Conservation (phyloP, 2,888 invertebrate genomes). For the Drepanosiphum platanoidis region DNA sequence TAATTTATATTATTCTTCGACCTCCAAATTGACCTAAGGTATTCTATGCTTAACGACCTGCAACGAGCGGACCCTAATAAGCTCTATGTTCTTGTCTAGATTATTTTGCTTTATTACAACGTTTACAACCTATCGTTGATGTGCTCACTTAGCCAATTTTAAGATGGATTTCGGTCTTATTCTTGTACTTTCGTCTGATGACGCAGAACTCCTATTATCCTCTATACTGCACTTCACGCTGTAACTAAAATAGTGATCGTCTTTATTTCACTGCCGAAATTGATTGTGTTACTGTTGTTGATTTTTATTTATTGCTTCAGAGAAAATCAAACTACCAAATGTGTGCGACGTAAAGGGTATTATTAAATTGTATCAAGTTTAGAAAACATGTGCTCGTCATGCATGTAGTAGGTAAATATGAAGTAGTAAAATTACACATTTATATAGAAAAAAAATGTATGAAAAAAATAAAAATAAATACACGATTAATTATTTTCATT, state of each 20-base stretch:
- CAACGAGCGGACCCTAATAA: conserved; percentile 56
- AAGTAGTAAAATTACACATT: conserved; percentile 9
- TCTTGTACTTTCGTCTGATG: conserved; percentile 51
- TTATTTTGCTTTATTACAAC: conserved; percentile 56
- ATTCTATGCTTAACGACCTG: conserved; percentile 54
- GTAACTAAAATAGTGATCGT: conserved; percentile 56
- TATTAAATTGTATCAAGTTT: conserved; percentile 10
- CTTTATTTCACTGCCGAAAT: conserved; percentile 38
- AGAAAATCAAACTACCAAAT: conserved; percentile 14
- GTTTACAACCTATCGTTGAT: conserved; percentile 59
- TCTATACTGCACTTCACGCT: conserved; percentile 60
- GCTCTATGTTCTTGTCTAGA: conserved; percentile 58
- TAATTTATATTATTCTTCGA: conserved; percentile 34
- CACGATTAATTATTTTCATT: neutral
- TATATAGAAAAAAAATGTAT: conserved; percentile 1
- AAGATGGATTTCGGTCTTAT: conserved; percentile 59
- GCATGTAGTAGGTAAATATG: conserved; percentile 38
- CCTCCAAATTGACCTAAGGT: conserved; percentile 45
- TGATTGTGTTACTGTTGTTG: neutral
- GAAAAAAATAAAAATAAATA: neutral
- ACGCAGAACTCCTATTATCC: conserved; percentile 53
- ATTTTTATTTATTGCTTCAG: conserved; percentile 7
- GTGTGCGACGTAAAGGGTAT: conserved; percentile 3
- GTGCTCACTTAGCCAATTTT: conserved; percentile 61
- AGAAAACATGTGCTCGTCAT: conserved; percentile 35